Evolutionary conservation across 64 coral and sea anemone species (phyloP), one percentile per base, ranked within the genome.

Genomic region (Catalaphyllia jardinei): DNA sequence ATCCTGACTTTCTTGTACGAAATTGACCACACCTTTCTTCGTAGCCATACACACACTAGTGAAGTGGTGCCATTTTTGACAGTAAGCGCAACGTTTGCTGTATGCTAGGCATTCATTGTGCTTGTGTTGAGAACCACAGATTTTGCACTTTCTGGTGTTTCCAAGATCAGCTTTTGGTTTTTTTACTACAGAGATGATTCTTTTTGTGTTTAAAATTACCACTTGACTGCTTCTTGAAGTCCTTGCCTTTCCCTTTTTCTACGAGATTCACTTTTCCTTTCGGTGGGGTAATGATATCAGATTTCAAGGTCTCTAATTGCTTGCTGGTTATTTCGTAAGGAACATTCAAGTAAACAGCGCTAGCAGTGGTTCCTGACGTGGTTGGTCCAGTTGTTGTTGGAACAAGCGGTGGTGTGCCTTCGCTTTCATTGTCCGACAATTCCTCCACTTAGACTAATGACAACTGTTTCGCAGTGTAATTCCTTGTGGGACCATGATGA

Each of bases 1-100:
- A 25, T 86, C 83, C 11, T 69, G 24, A 8, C 25, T 62, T 67
- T 49, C 82, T 52, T 63, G 8, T 10, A 88, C 0, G 31, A 78
- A 19, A 27, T 89, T 62, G 60, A 79, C 74, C 60, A 67, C 73
- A 65, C 25, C 10, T 52, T 78, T 89, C 30, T 76, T 61, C 63
- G 54, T 89, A 6, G 75, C 29, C 74, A 89, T 89, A 20, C 75
- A 89, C 31, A 89, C 75, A 16, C 62, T 78, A 0, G 87, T 75
- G 7, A 89, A 89, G 28, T 89, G 59, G 17, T 89, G 67, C 29
- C 64, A 38, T 87, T 87, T 87, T 39, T 87, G 67, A 71, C 69
- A 87, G 15, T 52, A 72, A 10, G 27, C 29, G 18, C 84, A 87
- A 20, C 42, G 63, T 73, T 29, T 28, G 73, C 31, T 50, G 64